Evolutionary conservation across 2,888 invertebrate species (phyloP).

Genomic region (Eulithis prunata): DNA sequence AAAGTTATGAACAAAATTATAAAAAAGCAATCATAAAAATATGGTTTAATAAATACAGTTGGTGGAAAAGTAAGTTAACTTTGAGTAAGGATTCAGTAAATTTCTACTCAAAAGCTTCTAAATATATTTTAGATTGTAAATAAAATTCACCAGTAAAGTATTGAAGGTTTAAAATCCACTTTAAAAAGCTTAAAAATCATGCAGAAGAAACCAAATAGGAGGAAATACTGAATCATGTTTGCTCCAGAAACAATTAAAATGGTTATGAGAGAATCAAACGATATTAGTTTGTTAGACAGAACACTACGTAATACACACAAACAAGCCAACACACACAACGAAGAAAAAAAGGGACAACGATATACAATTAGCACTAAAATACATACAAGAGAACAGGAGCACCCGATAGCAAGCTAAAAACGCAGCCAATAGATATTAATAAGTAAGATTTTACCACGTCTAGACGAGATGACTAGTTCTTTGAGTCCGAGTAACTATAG

Average conservation of each 20-base stretch:
- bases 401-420: conserved; percentile 35
- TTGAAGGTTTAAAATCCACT: conserved; percentile 9
- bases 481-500: conserved; percentile 47
- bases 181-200: conserved; percentile 20
- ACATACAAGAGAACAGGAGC: conserved; percentile 10
- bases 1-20: background rate
- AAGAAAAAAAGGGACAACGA: conserved; percentile 15
- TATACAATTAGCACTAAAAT: conserved; percentile 12
- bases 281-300: conserved; percentile 26
- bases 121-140: conserved; percentile 14
- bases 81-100: background rate
- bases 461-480: conserved; percentile 13
- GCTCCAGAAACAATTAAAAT: background rate
- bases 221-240: background rate
- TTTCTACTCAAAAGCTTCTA: background rate
- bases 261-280: conserved; percentile 13
- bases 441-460: conserved; percentile 46
- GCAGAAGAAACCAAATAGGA: conserved; percentile 18
- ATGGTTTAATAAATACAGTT: conserved; percentile 3
- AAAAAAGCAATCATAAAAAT: conserved; percentile 10
- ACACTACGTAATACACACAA: conserved; percentile 16
- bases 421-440: conserved; percentile 40
- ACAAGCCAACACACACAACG: conserved; percentile 35
- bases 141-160: conserved; percentile 11
- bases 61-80: background rate